Evolutionary conservation across 2,888 invertebrate genomes (phyloP).

Genomic region (Folsomia candida): DNA sequence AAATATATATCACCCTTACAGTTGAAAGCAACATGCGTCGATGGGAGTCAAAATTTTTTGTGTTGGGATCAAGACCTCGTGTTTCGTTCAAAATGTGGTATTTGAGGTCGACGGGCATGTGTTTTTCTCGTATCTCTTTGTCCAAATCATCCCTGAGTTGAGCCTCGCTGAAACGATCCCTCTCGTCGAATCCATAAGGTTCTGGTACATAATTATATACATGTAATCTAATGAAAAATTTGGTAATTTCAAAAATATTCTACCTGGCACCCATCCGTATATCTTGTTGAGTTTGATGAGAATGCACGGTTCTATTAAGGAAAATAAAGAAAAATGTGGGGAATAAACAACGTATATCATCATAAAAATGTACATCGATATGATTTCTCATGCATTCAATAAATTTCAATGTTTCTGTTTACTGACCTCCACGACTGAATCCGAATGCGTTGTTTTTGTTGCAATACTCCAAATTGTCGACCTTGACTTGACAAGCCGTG

Average conservation of each 20-base stretch:
- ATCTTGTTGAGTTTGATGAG: constrained; percentile 96
- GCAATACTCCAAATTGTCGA: constrained; percentile 73
- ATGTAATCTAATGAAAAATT: constrained; percentile 68
- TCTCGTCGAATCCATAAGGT: constrained; percentile 55
- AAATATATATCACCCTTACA: too few species aligned
- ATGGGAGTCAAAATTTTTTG: not conserved
- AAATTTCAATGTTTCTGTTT: too few species aligned
- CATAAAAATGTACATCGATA: too few species aligned
- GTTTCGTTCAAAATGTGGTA: constrained; percentile 21
- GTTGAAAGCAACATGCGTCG: not conserved
- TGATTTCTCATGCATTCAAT: too few species aligned
- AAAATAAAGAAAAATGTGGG: too few species aligned
- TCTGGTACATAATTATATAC: constrained; percentile 81
- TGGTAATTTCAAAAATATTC: too few species aligned
- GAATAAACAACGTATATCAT: too few species aligned
- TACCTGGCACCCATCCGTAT: constrained; percentile 46
- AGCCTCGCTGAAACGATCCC: constrained; percentile 60
- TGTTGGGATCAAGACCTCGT: not conserved
- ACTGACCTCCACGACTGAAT: constrained; percentile 75
- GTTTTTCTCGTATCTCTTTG: constrained; percentile 52
- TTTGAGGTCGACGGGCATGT: constrained; percentile 32
- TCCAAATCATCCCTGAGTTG: constrained; percentile 19
- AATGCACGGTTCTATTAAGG: constrained; percentile 94
- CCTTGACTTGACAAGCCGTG: constrained; percentile 69
- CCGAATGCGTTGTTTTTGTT: constrained; percentile 76